Conservation (phyloP, 2,113 vertebrate species). For the Taxidea taxus region DNA sequence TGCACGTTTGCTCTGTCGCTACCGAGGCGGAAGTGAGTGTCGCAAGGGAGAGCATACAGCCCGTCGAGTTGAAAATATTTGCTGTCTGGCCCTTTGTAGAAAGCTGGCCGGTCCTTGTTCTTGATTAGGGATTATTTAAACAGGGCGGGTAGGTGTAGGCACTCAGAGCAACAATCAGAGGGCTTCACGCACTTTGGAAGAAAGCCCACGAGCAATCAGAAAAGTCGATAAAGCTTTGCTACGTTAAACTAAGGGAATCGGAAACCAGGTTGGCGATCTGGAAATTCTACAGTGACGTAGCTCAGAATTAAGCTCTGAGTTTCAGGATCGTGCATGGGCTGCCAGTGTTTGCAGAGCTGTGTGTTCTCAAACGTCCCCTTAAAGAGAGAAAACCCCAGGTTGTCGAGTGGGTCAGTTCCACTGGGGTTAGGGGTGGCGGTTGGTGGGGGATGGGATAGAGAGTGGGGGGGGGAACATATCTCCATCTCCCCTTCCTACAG, state of each 20-base stretch:
- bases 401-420: not conserved
- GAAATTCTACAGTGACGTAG: not conserved
- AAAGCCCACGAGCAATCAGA: not conserved
- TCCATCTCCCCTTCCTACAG: not conserved
- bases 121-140: not conserved
- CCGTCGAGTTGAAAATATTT: too few species aligned
- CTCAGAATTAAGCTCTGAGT: not conserved
- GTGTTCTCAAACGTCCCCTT: not conserved
- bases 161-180: not conserved
- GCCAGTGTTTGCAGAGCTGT: not conserved
- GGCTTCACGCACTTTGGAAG: not conserved
- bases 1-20: accelerated
- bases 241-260: not conserved
- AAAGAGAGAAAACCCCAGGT: not conserved
- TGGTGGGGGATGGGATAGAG: not conserved
- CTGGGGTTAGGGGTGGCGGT: accelerated
- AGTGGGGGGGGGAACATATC: accelerated
- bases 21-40: accelerated
- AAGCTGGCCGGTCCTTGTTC: not conserved
- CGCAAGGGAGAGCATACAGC: accelerated
- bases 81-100: not conserved
- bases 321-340: not conserved
- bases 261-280: not conserved
- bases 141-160: not conserved
- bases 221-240: not conserved